Conservation (phyloP, 2,888 invertebrate genomes). For the Limnephilus marmoratus region DNA sequence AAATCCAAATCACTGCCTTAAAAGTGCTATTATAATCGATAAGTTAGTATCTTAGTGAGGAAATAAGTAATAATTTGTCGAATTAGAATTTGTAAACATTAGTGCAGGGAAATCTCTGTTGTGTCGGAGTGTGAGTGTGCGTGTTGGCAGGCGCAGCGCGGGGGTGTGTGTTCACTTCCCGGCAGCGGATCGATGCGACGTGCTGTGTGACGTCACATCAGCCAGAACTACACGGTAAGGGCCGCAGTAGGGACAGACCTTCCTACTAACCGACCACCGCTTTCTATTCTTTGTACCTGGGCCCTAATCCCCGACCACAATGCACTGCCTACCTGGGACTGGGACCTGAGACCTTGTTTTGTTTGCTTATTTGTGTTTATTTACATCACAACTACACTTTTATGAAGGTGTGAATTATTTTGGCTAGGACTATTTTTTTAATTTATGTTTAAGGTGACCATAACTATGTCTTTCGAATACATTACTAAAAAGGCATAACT, state of each 20-base stretch:
- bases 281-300: constrained; percentile 22
- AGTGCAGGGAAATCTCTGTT: constrained; percentile 25
- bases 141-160: constrained; percentile 68
- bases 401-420: neutral
- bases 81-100: constrained; percentile 45
- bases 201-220: constrained; percentile 55
- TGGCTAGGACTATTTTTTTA: neutral
- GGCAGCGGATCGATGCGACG: constrained; percentile 55
- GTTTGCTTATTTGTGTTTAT: neutral
- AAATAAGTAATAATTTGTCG: constrained; percentile 37
- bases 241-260: constrained; percentile 18
- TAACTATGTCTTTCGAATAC: neutral
- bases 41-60: constrained; percentile 29
- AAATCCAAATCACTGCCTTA: constrained; percentile 54
- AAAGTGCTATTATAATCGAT: constrained; percentile 55
- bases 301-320: constrained; percentile 21
- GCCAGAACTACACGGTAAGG: constrained; percentile 52
- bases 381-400: neutral
- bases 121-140: constrained; percentile 26
- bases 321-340: constrained; percentile 7
- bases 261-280: neutral
- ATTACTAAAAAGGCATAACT: neutral
- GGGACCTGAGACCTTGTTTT: neutral
- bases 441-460: neutral
- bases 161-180: constrained; percentile 70